phyloP scores from a whole-genome alignment of 2,888 invertebrate genomes.

The Drosophila birchii region DNA sequence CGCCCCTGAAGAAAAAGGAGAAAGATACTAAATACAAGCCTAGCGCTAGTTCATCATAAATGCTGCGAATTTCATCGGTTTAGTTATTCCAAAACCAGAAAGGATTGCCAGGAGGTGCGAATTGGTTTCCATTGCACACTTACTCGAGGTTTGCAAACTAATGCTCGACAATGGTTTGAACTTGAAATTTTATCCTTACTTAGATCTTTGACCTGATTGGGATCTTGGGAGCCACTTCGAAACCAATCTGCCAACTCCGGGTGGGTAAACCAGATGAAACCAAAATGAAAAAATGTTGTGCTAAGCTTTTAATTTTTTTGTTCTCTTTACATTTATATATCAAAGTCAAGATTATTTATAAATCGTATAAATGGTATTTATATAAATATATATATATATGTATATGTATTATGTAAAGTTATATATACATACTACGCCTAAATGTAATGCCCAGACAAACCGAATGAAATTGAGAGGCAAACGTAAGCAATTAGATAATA shows the following conservation, averaged over 20 bases:
- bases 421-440: slow-evolving; percentile 53
- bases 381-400: slow-evolving; percentile 55
- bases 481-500: slow-evolving; percentile 58
- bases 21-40: slow-evolving; percentile 10
- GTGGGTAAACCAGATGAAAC: slow-evolving; percentile 11
- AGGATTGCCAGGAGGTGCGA: slow-evolving; percentile 5
- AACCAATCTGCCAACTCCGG: slow-evolving; percentile 12
- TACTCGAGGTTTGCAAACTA: slow-evolving; percentile 6
- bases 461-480: slow-evolving; percentile 22
- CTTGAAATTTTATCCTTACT: background rate
- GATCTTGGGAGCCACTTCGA: background rate
- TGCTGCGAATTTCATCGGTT: slow-evolving; percentile 30
- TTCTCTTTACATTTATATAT: slow-evolving; percentile 58
- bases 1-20: slow-evolving; percentile 2
- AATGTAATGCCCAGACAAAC: slow-evolving; percentile 55
- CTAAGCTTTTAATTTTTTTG: slow-evolving; percentile 69
- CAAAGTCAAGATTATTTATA: slow-evolving; percentile 63
- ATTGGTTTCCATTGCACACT: slow-evolving; percentile 16
- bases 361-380: slow-evolving; percentile 59
- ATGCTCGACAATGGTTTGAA: slow-evolving; percentile 9
- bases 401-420: slow-evolving; percentile 65
- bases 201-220: background rate
- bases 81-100: background rate
- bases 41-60: slow-evolving; percentile 27
- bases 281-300: slow-evolving; percentile 55